Evolutionary conservation across 2,888 invertebrate species (phyloP).

Genomic region (Parnassius orleans): DNA sequence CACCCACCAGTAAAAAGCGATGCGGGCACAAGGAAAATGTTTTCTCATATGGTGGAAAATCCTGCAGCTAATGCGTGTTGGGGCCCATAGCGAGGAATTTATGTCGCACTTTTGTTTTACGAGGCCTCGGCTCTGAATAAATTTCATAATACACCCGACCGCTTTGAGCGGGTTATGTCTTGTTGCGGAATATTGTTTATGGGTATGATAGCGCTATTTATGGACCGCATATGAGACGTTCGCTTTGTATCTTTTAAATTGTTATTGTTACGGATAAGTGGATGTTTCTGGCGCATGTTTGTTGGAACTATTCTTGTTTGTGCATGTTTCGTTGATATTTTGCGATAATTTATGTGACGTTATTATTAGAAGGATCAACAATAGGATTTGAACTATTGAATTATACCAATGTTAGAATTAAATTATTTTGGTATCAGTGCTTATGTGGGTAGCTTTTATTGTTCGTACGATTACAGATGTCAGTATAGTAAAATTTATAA

Average conservation of each 20-base stretch:
- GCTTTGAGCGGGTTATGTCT: slow-evolving; percentile 41
- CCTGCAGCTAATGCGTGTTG: slow-evolving; percentile 65
- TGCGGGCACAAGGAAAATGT: slow-evolving; percentile 59
- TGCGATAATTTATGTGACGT: neutral
- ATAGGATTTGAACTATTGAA: too few species aligned
- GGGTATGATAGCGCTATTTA: slow-evolving; percentile 42
- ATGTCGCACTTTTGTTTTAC: slow-evolving; percentile 76
- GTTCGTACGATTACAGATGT: too few species aligned
- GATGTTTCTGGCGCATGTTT: slow-evolving; percentile 22
- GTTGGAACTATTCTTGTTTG: slow-evolving; percentile 32
- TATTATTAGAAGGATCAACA: neutral
- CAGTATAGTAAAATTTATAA: too few species aligned
- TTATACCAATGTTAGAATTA: too few species aligned
- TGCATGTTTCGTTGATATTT: neutral
- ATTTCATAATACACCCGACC: slow-evolving; percentile 52
- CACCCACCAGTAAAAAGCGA: slow-evolving; percentile 39
- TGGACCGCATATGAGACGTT: slow-evolving; percentile 33
- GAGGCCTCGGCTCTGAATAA: slow-evolving; percentile 56
- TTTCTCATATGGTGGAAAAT: slow-evolving; percentile 77
- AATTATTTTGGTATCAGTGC: too few species aligned
- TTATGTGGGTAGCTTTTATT: too few species aligned
- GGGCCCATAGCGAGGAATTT: slow-evolving; percentile 62
- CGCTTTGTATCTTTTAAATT: slow-evolving; percentile 22
- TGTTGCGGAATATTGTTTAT: slow-evolving; percentile 40
- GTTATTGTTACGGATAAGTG: slow-evolving; percentile 22